phyloP scores from a whole-genome alignment of 2,888 invertebrate genomes.

The Abscondita cerata region DNA sequence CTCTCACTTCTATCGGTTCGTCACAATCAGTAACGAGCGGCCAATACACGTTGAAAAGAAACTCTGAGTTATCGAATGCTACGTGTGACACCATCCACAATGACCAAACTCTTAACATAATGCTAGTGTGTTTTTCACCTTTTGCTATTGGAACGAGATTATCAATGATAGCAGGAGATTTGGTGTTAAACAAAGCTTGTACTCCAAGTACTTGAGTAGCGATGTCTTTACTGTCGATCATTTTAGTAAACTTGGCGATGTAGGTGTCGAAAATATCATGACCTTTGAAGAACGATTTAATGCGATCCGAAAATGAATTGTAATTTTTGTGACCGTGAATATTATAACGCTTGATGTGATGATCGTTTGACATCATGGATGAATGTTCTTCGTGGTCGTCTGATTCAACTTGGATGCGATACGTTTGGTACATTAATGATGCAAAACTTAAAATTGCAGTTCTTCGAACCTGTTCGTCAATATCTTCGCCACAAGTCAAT shows the following conservation, averaged over 20 bases:
- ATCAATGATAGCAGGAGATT: slow-evolving; percentile 52
- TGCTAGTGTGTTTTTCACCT: slow-evolving; percentile 48
- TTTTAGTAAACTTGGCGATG: slow-evolving; percentile 42
- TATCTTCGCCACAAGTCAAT: slow-evolving; percentile 42
- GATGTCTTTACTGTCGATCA: slow-evolving; percentile 46
- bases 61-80: slow-evolving; percentile 7
- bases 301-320: not conserved
- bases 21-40: slow-evolving; percentile 16
- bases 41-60: slow-evolving; percentile 19
- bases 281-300: slow-evolving; percentile 19
- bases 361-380: too few relatives aligned
- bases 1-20: slow-evolving; percentile 17
- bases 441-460: slow-evolving; percentile 52
- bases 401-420: not conserved
- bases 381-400: slow-evolving; percentile 13
- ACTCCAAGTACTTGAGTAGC: slow-evolving; percentile 57
- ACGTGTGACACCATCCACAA: slow-evolving; percentile 56
- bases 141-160: slow-evolving; percentile 57
- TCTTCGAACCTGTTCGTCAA: slow-evolving; percentile 35
- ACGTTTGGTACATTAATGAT: slow-evolving; percentile 44
- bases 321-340: slow-evolving; percentile 12
- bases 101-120: slow-evolving; percentile 55
- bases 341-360: not conserved
- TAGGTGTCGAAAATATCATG: slow-evolving; percentile 43
- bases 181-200: slow-evolving; percentile 60